Conservation (phyloP, 2,113 vertebrate genomes). For the Pterophyllum scalare region DNA sequence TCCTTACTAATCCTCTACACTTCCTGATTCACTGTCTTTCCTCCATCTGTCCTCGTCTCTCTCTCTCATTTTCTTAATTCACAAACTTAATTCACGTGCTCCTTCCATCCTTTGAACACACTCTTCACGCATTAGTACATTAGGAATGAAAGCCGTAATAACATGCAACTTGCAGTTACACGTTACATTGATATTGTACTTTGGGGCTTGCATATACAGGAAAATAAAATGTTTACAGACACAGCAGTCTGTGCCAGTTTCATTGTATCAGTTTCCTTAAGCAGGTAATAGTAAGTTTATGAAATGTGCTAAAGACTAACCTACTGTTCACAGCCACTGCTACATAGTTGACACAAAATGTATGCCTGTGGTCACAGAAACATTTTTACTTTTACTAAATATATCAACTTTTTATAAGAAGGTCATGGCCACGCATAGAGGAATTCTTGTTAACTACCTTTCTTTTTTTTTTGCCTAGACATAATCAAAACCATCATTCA, state of each 20-base stretch:
- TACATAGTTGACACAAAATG: not conserved
- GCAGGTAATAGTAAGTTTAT: not conserved
- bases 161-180: not conserved
- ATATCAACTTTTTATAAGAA: not conserved
- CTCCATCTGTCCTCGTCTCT: not conserved
- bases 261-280: not conserved
- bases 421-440: not conserved
- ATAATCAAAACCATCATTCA: conserved; percentile 48
- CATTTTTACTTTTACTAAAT: not conserved
- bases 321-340: not conserved
- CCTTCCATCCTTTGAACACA: not conserved
- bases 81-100: not conserved
- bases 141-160: not conserved
- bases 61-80: not conserved
- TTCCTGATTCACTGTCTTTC: not conserved
- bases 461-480: not conserved
- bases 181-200: not conserved
- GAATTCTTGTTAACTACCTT: not conserved
- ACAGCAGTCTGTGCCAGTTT: not conserved
- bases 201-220: not conserved
- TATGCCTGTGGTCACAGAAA: not conserved
- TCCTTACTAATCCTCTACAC: not conserved
- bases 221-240: not conserved
- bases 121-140: conserved; percentile 5
- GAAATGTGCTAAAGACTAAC: not conserved